phyloP scores from a whole-genome alignment of 1,140 invertebrate species.

The Oreohelix idahoensis region DNA sequence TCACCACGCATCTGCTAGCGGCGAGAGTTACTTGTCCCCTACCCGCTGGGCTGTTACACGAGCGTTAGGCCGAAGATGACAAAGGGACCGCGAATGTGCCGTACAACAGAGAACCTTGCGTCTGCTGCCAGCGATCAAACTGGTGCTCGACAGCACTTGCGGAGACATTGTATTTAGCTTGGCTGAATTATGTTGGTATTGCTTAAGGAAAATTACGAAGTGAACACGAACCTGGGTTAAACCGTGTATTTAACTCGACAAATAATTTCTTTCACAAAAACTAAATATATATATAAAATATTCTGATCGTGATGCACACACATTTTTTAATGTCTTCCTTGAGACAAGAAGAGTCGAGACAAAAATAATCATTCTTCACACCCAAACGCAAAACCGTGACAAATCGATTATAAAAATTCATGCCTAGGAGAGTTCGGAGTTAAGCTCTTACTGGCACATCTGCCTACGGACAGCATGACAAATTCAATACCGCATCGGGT shows the following conservation, averaged over 20 bases:
- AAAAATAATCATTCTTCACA: not conserved
- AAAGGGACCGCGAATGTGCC: not conserved
- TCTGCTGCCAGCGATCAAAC: not conserved
- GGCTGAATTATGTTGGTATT: not conserved
- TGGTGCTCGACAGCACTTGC: not conserved
- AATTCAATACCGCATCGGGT: not conserved
- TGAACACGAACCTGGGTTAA: not conserved
- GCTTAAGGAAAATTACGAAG: not conserved
- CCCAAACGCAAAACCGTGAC: not conserved
- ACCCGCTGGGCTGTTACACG: not conserved
- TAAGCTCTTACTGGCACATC: not conserved
- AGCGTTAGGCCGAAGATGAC: slow-evolving; percentile 12
- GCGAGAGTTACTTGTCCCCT: not conserved
- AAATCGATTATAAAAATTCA: not conserved
- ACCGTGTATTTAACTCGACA: not conserved
- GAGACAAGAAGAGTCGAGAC: not conserved
- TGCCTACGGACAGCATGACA: not conserved
- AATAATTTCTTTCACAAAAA: not conserved
- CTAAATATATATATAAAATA: not conserved
- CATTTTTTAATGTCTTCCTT: not conserved
- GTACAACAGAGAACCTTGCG: not conserved
- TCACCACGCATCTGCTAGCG: not conserved
- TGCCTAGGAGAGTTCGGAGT: not conserved
- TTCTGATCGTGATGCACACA: not conserved
- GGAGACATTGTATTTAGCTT: not conserved